Evolutionary conservation across 2,797 vertebrate species (phyloP).

Genomic region (Novumbra hubbsi): DNA sequence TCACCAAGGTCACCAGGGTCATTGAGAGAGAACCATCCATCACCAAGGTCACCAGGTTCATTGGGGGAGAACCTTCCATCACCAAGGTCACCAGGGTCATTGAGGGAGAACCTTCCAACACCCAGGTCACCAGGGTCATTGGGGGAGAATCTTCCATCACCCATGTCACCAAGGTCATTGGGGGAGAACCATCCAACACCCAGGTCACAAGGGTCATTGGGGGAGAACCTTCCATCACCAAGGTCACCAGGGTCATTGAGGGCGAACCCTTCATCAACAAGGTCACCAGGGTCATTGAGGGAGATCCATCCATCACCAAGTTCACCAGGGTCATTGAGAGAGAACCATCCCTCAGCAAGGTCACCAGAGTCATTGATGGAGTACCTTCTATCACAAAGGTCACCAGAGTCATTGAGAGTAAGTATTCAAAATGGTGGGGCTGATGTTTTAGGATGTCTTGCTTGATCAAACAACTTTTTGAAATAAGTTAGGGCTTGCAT

Average conservation of each 20-base stretch:
- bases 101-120: conserved; percentile 70
- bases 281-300: conserved; percentile 73
- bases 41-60: conserved; percentile 30
- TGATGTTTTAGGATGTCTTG: too few relatives aligned
- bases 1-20: conserved; percentile 72
- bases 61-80: conserved; percentile 63
- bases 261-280: conserved; percentile 71
- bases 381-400: conserved; percentile 61
- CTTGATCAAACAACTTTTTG: too few relatives aligned
- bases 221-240: conserved; percentile 72
- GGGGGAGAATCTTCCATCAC: conserved; percentile 21
- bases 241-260: conserved; percentile 72
- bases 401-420: conserved; percentile 24
- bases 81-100: conserved; percentile 72
- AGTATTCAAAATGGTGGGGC: not conserved
- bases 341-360: conserved; percentile 70
- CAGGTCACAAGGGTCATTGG: conserved; percentile 69
- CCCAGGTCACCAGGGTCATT: conserved; percentile 35
- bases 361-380: conserved; percentile 73
- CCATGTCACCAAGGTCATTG: conserved; percentile 29
- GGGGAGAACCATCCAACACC: conserved; percentile 43
- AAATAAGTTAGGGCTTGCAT: too few relatives aligned
- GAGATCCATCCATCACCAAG: conserved; percentile 53
- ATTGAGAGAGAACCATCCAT: conserved; percentile 69
- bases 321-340: conserved; percentile 38